Evolutionary conservation across 2,113 vertebrate species (phyloP).

Genomic region (Macroglossus sobrinus): DNA sequence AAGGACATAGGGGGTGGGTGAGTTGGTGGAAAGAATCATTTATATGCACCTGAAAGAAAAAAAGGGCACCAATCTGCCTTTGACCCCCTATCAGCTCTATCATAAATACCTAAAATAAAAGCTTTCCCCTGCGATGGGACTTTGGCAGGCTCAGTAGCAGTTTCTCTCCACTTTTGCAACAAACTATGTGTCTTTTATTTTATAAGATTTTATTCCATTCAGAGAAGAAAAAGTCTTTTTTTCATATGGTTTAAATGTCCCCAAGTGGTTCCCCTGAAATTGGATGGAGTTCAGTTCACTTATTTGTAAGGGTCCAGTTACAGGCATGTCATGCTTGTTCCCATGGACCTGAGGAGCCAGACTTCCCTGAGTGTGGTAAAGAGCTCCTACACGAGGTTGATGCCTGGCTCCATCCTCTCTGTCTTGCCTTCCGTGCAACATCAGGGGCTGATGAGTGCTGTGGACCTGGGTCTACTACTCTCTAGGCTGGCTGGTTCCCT

Average conservation of each 20-base stretch:
- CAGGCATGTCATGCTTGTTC: neutral
- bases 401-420: neutral
- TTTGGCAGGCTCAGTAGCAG: neutral
- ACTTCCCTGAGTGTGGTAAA: rapidly evolving
- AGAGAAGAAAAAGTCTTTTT: neutral
- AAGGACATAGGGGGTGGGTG: neutral
- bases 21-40: neutral
- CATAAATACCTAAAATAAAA: neutral
- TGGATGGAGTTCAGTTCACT: neutral
- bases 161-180: neutral
- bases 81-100: neutral
- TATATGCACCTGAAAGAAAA: neutral
- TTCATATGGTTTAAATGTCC: neutral
- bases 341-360: neutral
- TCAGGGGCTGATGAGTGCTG: neutral
- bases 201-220: neutral
- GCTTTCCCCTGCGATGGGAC: neutral
- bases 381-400: neutral
- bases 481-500: neutral
- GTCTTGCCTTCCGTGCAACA: too few relatives aligned
- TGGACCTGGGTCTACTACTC: neutral
- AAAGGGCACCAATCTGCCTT: neutral
- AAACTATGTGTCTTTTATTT: neutral
- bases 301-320: neutral
- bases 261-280: neutral